A percentile compares a stretch with the other conserved stretches of the same genome.
Evolutionary conservation across 1,140 invertebrate species (phyloP).

Genomic region (Popillia japonica): DNA sequence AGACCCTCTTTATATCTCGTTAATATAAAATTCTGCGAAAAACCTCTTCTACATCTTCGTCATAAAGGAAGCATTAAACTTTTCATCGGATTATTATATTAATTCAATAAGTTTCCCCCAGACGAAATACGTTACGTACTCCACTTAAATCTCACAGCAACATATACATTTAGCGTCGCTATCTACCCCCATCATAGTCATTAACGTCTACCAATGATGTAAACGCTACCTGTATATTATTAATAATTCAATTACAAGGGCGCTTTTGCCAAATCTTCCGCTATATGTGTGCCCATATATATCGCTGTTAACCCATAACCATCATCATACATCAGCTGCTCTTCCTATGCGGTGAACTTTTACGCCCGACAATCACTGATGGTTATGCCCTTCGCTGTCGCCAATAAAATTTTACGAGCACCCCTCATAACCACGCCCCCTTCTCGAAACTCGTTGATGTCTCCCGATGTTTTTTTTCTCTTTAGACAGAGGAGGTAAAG

Average conservation of each 20-base stretch:
- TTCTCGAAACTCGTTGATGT: background rate
- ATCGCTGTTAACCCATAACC: background rate
- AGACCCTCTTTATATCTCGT: too few species aligned
- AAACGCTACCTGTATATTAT: background rate
- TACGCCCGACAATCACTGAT: background rate
- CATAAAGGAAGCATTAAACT: too few species aligned
- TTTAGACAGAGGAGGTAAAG: too few species aligned
- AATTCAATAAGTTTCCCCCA: too few species aligned
- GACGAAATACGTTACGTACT: too few species aligned
- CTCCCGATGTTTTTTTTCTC: background rate
- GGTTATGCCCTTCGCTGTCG: background rate
- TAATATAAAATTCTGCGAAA: too few species aligned
- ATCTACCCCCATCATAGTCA: background rate
- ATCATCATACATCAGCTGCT: background rate
- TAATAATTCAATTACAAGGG: background rate
- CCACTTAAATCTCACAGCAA: too few species aligned
- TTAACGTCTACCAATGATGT: background rate
- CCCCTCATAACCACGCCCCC: background rate
- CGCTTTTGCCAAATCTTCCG: background rate
- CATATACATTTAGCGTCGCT: too few species aligned
- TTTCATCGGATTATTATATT: too few species aligned
- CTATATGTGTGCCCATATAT: background rate
- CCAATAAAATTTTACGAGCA: conserved; percentile 6
- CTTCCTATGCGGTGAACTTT: background rate
- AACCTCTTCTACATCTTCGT: too few species aligned